These are phyloP conservation scores for Tholera decimalis DNA, from an alignment of 2,888 invertebrate species.

Conservation along the genomic window DNA sequence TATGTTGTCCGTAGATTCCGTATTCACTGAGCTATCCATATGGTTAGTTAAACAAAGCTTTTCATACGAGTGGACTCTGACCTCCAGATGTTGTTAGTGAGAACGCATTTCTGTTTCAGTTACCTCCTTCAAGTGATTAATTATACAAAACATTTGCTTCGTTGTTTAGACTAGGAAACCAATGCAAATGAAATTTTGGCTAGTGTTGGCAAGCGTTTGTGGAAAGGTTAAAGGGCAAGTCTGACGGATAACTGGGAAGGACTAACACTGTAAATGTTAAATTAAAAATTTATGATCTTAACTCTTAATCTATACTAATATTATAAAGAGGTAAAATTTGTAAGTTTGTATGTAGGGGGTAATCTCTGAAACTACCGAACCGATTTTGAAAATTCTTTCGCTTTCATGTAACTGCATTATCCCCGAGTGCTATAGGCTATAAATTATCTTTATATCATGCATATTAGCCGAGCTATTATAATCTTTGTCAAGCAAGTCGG, in stretches of 20 bases:
- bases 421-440: too few species aligned
- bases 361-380: too few species aligned
- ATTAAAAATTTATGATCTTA: slow-evolving; percentile 6
- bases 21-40: slow-evolving; percentile 21
- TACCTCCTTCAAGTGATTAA: slow-evolving; percentile 40
- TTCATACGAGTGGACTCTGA: slow-evolving; percentile 6
- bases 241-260: background rate
- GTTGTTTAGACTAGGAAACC: slow-evolving; percentile 39
- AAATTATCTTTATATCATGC: too few species aligned
- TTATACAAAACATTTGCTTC: slow-evolving; percentile 46
- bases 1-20: background rate
- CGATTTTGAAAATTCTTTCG: too few species aligned
- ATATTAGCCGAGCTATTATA: too few species aligned
- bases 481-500: too few species aligned
- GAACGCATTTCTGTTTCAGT: slow-evolving; percentile 23
- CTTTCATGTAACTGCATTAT: too few species aligned
- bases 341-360: too few species aligned
- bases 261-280: background rate
- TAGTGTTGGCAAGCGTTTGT: slow-evolving; percentile 8
- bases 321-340: too few species aligned
- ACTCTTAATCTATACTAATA: too few species aligned
- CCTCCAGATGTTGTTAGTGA: slow-evolving; percentile 20
- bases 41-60: slow-evolving; percentile 19
- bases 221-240: slow-evolving; percentile 11
- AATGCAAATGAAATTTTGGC: slow-evolving; percentile 35